Percentiles rank a stretch among this genome's conserved stretches.
Conservation (phyloP, 2,113 vertebrate species). For the Actenoides hombroni region DNA sequence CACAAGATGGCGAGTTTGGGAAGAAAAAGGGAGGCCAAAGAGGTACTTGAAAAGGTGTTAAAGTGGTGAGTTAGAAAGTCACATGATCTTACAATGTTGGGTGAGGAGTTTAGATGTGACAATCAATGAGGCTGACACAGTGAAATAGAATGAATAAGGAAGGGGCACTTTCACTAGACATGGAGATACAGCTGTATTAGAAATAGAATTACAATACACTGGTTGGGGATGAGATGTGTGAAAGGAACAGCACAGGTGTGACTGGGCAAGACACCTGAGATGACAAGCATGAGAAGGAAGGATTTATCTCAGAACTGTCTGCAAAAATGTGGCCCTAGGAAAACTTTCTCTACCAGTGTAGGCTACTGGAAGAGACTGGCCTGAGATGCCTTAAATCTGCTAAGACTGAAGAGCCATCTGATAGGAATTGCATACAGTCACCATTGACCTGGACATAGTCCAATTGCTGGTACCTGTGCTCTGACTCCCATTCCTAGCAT, state of each 20-base stretch:
- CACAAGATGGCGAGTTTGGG: neutral
- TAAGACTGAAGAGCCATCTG: neutral
- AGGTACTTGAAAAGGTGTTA: neutral
- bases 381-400: neutral
- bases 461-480: neutral
- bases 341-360: neutral
- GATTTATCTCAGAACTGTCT: neutral
- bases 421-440: neutral
- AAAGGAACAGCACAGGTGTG: neutral
- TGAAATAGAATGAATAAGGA: neutral
- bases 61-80: neutral
- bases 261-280: neutral
- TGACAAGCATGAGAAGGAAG: neutral
- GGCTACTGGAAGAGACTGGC: neutral
- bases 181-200: neutral
- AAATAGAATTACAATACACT: neutral
- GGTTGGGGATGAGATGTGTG: neutral
- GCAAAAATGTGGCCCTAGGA: neutral
- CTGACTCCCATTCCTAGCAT: neutral
- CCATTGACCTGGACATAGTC: neutral
- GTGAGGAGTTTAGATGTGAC: neutral
- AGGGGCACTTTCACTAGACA: neutral
- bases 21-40: neutral
- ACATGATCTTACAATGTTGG: neutral
- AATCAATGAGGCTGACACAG: neutral